These are phyloP conservation scores for Hirtodrosophila histrioides DNA, from an alignment of 2,888 invertebrate species.

Conservation along the genomic window DNA sequence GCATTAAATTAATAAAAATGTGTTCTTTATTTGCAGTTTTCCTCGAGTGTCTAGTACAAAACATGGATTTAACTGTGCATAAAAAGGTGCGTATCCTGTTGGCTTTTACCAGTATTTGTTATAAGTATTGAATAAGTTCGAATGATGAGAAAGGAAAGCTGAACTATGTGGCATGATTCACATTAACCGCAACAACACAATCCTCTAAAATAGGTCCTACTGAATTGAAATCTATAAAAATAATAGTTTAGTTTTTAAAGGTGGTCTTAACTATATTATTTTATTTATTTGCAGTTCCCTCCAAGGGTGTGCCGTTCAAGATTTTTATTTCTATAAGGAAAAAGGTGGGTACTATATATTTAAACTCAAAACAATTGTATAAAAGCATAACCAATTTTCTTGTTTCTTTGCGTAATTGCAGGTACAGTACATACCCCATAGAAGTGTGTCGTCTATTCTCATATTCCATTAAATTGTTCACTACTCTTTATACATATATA, in stretches of 20 bases:
- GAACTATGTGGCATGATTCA: slow-evolving; percentile 60
- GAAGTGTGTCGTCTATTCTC: background rate
- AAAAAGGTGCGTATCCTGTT: slow-evolving; percentile 6
- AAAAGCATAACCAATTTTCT: background rate
- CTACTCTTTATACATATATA: background rate
- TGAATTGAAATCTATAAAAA: slow-evolving; percentile 30
- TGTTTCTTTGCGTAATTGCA: slow-evolving; percentile 16
- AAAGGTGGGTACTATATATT: too few species aligned
- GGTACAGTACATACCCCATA: slow-evolving; percentile 41
- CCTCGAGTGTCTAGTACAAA: too few species aligned
- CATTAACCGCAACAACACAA: slow-evolving; percentile 68
- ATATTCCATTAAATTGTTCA: background rate
- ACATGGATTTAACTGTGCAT: too few species aligned
- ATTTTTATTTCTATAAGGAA: too few species aligned
- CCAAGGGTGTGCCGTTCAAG: too few species aligned
- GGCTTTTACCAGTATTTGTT: background rate
- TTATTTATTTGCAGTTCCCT: too few species aligned
- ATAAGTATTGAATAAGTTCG: background rate
- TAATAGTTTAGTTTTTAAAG: too few species aligned
- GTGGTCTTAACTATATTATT: too few species aligned
- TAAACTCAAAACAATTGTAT: background rate
- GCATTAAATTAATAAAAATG: background rate
- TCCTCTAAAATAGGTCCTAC: slow-evolving; percentile 69
- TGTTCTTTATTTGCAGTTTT: slow-evolving; percentile 13
- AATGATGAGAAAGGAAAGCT: slow-evolving; percentile 38